A percentile compares a stretch with the other conserved stretches of the same genome.
phyloP scores from a whole-genome alignment of 2,888 invertebrate species.

The Oscheius sp. region DNA sequence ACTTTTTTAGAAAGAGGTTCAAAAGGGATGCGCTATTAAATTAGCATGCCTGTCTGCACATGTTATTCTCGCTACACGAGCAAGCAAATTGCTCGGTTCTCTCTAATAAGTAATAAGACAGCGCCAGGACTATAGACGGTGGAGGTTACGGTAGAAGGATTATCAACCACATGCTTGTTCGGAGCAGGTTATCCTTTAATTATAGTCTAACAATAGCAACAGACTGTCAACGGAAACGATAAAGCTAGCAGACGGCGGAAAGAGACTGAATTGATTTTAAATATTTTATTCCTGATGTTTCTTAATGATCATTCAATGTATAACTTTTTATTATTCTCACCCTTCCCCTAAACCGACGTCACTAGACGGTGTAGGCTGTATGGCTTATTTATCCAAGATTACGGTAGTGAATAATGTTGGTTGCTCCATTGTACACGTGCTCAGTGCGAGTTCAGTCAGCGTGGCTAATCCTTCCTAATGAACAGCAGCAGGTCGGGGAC shows the following conservation, averaged over 20 bases:
- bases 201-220: conserved; percentile 12
- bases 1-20: too few species aligned
- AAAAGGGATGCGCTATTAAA: conserved; percentile 24
- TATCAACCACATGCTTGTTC: conserved; percentile 21
- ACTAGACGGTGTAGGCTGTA: not conserved
- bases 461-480: conserved; percentile 25
- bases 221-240: too few species aligned
- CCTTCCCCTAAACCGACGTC: too few species aligned
- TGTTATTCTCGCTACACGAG: conserved; percentile 7
- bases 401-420: conserved; percentile 29
- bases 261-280: too few species aligned
- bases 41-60: conserved; percentile 18
- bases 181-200: conserved; percentile 15
- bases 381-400: not conserved
- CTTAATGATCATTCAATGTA: too few species aligned
- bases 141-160: conserved; percentile 1
- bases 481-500: conserved; percentile 20
- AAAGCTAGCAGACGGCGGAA: too few species aligned
- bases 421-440: conserved; percentile 27
- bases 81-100: conserved; percentile 19
- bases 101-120: not conserved
- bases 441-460: conserved; percentile 24
- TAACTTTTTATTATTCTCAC: too few species aligned
- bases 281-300: too few species aligned
- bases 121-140: not conserved